phyloP scores from a whole-genome alignment of 1,140 invertebrate genomes.

The Drosophila oshimai region DNA sequence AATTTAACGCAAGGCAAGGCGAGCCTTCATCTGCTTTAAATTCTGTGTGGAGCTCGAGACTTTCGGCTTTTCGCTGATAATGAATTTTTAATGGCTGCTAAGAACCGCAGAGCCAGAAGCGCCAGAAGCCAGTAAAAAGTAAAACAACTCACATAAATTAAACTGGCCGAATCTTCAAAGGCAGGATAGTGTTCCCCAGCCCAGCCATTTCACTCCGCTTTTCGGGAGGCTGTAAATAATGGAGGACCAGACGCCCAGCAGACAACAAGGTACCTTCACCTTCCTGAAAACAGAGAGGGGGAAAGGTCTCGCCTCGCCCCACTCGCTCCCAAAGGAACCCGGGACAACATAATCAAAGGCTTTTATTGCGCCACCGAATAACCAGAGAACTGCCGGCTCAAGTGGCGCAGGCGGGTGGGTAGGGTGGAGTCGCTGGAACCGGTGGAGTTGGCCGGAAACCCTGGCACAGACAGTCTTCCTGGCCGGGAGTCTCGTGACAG shows the following conservation, averaged over 20 bases:
- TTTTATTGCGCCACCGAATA: constrained; percentile 64
- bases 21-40: background rate
- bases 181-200: background rate
- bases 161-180: constrained; percentile 29
- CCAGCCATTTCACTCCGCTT: background rate
- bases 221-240: constrained; percentile 71
- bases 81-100: constrained; percentile 63
- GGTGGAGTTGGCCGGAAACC: constrained; percentile 43
- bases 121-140: constrained; percentile 20
- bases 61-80: constrained; percentile 20
- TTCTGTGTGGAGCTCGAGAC: constrained; percentile 7
- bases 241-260: constrained; percentile 66
- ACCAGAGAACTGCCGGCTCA: constrained; percentile 61
- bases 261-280: constrained; percentile 37
- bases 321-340: constrained; percentile 59
- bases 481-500: constrained; percentile 38
- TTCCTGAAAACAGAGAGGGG: background rate
- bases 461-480: constrained; percentile 52
- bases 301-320: background rate
- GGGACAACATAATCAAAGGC: constrained; percentile 66
- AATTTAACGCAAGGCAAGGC: background rate
- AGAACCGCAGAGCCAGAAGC: constrained; percentile 17
- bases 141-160: constrained; percentile 58
- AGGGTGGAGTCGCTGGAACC: background rate
- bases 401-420: constrained; percentile 22